These are phyloP conservation scores for Synergus umbraculus DNA, from an alignment of 2,888 invertebrate species.

Conservation along the genomic window DNA sequence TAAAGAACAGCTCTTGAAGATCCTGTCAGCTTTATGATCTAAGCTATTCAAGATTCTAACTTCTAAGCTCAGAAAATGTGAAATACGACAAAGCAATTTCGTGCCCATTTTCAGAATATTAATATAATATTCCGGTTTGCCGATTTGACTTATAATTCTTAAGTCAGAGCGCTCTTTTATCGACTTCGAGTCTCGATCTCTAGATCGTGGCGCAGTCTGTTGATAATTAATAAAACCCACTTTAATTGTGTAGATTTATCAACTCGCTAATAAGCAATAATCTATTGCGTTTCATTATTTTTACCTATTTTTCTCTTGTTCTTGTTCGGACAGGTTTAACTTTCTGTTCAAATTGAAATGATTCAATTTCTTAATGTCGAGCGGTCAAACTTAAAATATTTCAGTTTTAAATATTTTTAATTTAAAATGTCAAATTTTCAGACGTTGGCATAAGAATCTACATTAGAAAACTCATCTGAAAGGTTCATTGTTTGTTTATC, in stretches of 20 bases:
- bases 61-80: background rate
- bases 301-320: too few species aligned
- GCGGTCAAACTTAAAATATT: too few species aligned
- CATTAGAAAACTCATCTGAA: background rate
- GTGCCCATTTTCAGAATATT: background rate
- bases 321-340: too few species aligned
- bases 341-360: too few species aligned
- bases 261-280: too few species aligned
- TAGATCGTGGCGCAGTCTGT: constrained; percentile 31
- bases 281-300: background rate
- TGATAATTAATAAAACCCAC: constrained; percentile 1
- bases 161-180: constrained; percentile 8
- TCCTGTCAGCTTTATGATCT: constrained; percentile 10
- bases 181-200: background rate
- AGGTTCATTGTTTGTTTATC: background rate
- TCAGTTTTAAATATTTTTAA: too few species aligned
- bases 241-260: background rate
- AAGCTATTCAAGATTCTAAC: background rate
- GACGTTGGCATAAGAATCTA: background rate
- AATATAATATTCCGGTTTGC: background rate
- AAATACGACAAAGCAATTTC: background rate
- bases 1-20: constrained; percentile 49
- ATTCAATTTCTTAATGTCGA: too few species aligned
- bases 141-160: background rate
- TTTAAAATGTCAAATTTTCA: too few species aligned